These are phyloP conservation scores for Gnatocerus cornutus DNA, from an alignment of 2,888 invertebrate genomes.

Conservation along the genomic window DNA sequence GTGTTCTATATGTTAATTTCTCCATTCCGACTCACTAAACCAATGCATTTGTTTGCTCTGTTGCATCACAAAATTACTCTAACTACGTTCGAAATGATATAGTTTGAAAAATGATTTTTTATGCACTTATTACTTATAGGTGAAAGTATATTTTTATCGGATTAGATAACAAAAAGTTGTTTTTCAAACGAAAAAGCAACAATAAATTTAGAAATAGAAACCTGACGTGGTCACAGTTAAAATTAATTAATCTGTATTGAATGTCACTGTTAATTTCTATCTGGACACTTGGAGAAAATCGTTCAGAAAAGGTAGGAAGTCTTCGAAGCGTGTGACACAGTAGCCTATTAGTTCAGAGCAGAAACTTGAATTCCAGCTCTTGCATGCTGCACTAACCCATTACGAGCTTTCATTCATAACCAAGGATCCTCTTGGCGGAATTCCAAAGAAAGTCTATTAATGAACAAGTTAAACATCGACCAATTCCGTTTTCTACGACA, in stretches of 20 bases:
- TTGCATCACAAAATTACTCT: constrained; percentile 39
- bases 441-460: constrained; percentile 29
- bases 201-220: constrained; percentile 14
- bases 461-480: constrained; percentile 28
- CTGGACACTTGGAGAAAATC: constrained; percentile 23
- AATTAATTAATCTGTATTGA: neutral
- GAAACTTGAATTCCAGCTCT: constrained; percentile 16
- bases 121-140: constrained; percentile 30
- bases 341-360: constrained; percentile 26
- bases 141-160: constrained; percentile 24
- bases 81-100: constrained; percentile 4
- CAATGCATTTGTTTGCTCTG: constrained; percentile 20
- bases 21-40: constrained; percentile 22
- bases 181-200: constrained; percentile 14
- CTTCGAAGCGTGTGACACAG: constrained; percentile 29
- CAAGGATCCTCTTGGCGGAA: constrained; percentile 2
- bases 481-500: constrained; percentile 28
- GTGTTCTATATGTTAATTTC: constrained; percentile 21
- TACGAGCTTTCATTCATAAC: constrained; percentile 9
- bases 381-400: constrained; percentile 18
- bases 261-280: neutral
- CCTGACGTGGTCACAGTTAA: neutral
- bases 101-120: neutral
- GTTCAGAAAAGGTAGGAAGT: constrained; percentile 3
- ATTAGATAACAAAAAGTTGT: constrained; percentile 31